These are phyloP conservation scores for Macrochelys suwanniensis DNA, from an alignment of 2,797 vertebrate species.

Conservation along the genomic window DNA sequence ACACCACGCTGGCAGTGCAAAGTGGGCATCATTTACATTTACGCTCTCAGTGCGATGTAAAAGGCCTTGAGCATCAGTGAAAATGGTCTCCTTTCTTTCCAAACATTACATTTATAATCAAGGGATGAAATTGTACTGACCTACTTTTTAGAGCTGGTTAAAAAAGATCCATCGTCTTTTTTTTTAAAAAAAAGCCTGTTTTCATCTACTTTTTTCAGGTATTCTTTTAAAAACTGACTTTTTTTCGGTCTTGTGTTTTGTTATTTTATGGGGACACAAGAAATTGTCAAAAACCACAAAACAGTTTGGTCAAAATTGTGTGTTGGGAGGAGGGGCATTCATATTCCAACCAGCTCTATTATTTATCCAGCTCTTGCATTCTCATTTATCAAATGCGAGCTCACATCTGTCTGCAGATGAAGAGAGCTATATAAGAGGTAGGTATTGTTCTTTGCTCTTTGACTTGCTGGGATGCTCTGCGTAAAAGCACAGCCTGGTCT, in stretches of 20 bases:
- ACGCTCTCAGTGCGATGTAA: too few relatives aligned
- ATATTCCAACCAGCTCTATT: accelerated
- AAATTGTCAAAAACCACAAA: not conserved
- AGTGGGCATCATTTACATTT: not conserved
- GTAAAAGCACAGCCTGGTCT: slow-evolving; percentile 15
- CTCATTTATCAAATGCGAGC: not conserved
- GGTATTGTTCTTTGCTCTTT: slow-evolving; percentile 37
- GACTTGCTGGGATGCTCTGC: slow-evolving; percentile 47
- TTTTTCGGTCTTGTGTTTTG: not conserved
- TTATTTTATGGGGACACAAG: not conserved
- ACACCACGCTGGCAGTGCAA: not conserved
- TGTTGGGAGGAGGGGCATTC: not conserved
- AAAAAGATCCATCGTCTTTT: not conserved
- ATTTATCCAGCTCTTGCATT: not conserved
- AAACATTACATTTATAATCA: not conserved
- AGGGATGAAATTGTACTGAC: not conserved
- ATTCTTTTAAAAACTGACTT: not conserved
- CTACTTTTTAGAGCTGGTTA: not conserved
- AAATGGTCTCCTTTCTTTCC: not conserved
- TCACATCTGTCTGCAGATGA: not conserved
- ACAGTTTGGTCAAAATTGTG: not conserved
- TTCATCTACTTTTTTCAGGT: not conserved
- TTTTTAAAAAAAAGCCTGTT: not conserved
- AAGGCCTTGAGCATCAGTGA: not conserved
- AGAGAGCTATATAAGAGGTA: not conserved